A percentile compares a stretch with the other conserved stretches of the same genome.
phyloP scores from a whole-genome alignment of 2,888 invertebrate genomes.

The Caenorhabditis panamensis region DNA sequence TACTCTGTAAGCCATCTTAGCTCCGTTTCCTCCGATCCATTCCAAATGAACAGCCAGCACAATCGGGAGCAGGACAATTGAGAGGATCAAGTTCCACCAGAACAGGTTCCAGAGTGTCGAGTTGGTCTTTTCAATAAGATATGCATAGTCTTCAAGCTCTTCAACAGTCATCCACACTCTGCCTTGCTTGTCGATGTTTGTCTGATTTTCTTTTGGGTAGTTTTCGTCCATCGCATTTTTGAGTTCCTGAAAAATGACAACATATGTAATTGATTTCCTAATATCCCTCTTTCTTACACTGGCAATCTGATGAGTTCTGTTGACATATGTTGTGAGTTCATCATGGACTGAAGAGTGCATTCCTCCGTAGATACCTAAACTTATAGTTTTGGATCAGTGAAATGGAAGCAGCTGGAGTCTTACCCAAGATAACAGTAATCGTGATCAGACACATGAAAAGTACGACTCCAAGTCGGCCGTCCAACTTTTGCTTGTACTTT shows the following conservation, averaged over 20 bases:
- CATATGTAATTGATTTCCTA: background rate
- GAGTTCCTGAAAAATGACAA: conserved; percentile 57
- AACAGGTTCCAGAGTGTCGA: conserved; percentile 72
- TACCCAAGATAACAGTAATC: conserved; percentile 73
- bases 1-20: conserved; percentile 71
- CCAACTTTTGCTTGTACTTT: conserved; percentile 77
- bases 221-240: conserved; percentile 71
- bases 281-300: conserved; percentile 31
- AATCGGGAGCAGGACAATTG: conserved; percentile 65
- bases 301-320: conserved; percentile 73
- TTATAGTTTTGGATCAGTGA: background rate
- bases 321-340: conserved; percentile 72
- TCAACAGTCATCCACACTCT: conserved; percentile 71
- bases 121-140: conserved; percentile 67
- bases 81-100: conserved; percentile 70
- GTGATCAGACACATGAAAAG: conserved; percentile 72
- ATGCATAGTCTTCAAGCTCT: conserved; percentile 68
- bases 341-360: conserved; percentile 73
- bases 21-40: conserved; percentile 71
- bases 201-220: conserved; percentile 67
- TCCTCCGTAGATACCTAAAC: conserved; percentile 73
- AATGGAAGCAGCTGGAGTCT: background rate
- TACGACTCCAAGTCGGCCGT: conserved; percentile 72
- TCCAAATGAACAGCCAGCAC: conserved; percentile 66
- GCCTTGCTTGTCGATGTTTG: conserved; percentile 60